Evolutionary conservation across 2,888 invertebrate species (phyloP), one percentile per base, ranked within the genome.

Genomic region (Cephus nigrinus): DNA sequence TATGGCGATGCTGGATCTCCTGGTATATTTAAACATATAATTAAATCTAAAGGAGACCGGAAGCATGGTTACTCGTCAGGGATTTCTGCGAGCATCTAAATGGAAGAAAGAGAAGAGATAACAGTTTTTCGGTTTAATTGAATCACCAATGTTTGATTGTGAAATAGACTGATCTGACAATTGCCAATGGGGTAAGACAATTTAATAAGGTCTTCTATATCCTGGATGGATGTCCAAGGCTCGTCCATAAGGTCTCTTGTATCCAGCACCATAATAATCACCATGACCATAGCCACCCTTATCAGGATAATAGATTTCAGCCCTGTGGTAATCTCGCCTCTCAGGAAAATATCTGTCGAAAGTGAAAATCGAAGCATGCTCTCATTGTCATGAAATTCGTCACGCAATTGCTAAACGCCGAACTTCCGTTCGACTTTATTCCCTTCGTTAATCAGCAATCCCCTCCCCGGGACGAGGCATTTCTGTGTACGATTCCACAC

Each of bases 21-120:
- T 89, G 77, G 86, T 88, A 73, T 88, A 88, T 76, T 76, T 84
- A 40, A 85, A 84, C 83, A 80, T 88, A 75, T 82, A 83, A 75
- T 84, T 71, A 83, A 75, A 68, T 15, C 34, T 34, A 33, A 71
- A 30, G 71, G 33, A 71, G 31, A 71, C 23, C 34, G 71, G 11
- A 30, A 55, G 23, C 55, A 55, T 55, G 55, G 23, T 55, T 55
- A 55, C 55, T 55, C 55, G 55, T 23, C 23, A 55, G 23, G 55
- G 0, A 55, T 55, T 55, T 23, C 23, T 9, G 23, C 9, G 55
- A 55, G 55, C 1, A 23, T 55, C 23, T 55, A 55, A 23, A 55
- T 23, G 55, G 55, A 55, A 55, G 55, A 55, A 55, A 23, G 9
- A 55, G 23, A 55, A 23, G 55, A 55, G 23, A 23, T 23, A 23